Evolutionary conservation across 1,140 invertebrate species (phyloP), one percentile per base, ranked within the genome.

Genomic region (Eumaeus atala): DNA sequence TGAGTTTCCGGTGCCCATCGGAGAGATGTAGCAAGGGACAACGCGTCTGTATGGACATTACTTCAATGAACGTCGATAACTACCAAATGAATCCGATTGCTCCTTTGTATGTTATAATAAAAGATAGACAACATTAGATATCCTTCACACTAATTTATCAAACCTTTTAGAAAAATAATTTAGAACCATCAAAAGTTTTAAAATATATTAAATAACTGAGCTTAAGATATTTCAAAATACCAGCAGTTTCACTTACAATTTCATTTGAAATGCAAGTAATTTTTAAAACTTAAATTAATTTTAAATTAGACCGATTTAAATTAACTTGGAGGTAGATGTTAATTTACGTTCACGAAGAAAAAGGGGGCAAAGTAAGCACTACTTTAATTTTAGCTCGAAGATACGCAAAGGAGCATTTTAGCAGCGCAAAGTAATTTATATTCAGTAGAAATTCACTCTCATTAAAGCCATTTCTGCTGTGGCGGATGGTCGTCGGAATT

Each of bases 381-480:
- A 60, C 48, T 60, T 60, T 60, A 64, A 57, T 64, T 59, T 59
- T 54, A 49, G 21, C 33, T 49, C 51, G 18, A 54, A 64, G 58
- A 61, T 65, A 59, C 59, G 54, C 51, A 61, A 65, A 65, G 52
- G 62, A 51, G 62, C 44, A 57, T 62, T 66, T 59, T 58, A 57
- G 44, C 51, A 42, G 51, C 47, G 51, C 58, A 50, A 54, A 58
- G 52, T 53, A 59, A 66, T 59, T 66, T 62, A 54, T 59, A 62
- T 62, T 62, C 61, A 48, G 54, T 52, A 52, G 53, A 56, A 59
- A 62, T 58, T 62, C 50, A 28, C 21, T 53, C 61, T 59, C 61
- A 55, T 62, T 59, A 62, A 56, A 62, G 61, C 56, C 42, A 40
- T 62, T 59, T 37, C 57, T 56, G 52, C 37, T 44, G 51, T 56